Percentiles rank a stretch among this genome's conserved stretches.
Conservation (phyloP, 2,888 invertebrate species). For the Cryptocephalus moraei region DNA sequence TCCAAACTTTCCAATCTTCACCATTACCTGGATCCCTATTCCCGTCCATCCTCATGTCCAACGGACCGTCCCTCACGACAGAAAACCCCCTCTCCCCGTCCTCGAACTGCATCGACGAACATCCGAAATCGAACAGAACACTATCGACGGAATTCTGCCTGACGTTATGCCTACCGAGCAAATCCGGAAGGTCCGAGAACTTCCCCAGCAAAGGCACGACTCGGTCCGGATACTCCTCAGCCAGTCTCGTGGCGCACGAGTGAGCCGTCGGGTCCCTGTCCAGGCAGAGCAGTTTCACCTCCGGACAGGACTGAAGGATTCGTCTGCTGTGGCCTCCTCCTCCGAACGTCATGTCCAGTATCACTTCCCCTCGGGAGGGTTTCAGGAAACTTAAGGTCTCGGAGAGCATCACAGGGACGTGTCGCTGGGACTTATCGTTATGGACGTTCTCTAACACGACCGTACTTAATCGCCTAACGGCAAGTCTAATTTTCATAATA, state of each 20-base stretch:
- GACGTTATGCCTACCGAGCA: conserved; percentile 52
- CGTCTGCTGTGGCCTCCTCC: conserved; percentile 80
- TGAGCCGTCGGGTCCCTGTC: conserved; percentile 82
- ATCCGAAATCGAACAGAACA: conserved; percentile 86
- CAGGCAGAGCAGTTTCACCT: conserved; percentile 63
- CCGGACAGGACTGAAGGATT: conserved; percentile 56
- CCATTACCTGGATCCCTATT: conserved; percentile 51
- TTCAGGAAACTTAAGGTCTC: conserved; percentile 61
- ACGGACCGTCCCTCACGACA: conserved; percentile 69
- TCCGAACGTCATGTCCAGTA: conserved; percentile 94
- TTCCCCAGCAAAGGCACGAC: conserved; percentile 73
- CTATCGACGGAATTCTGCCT: conserved; percentile 66
- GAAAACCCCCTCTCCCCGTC: conserved; percentile 75
- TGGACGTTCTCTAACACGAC: conserved; percentile 4
- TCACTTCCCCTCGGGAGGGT: conserved; percentile 48
- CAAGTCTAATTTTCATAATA: not conserved
- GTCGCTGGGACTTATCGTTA: conserved; percentile 34
- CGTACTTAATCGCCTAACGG: conserved; percentile 13
- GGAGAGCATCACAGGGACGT: conserved; percentile 66
- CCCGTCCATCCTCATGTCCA: conserved; percentile 96
- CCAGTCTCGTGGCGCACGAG: conserved; percentile 54
- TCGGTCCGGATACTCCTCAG: conserved; percentile 55
- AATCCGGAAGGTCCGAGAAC: conserved; percentile 74
- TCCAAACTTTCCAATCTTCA: not conserved
- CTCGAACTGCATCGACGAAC: conserved; percentile 93